Conservation (phyloP, 2,113 vertebrate species). For the Potamarius usumacintae region DNA sequence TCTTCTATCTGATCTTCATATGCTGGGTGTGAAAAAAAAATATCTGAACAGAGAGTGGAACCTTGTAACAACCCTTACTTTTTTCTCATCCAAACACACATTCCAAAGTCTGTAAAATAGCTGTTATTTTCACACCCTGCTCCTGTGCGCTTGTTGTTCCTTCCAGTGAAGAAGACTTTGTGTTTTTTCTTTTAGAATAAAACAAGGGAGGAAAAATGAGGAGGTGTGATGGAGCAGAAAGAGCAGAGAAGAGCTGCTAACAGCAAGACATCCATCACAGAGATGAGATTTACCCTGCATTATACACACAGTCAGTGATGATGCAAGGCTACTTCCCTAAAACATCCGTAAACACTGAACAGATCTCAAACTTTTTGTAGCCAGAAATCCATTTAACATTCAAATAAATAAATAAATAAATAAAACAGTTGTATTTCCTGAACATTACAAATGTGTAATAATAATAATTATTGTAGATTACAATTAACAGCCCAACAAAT, state of each 20-base stretch:
- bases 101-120: conserved; percentile 10
- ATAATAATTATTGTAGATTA: background rate
- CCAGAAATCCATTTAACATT: background rate
- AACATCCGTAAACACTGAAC: background rate
- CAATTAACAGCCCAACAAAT: too few relatives aligned
- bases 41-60: background rate
- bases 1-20: background rate
- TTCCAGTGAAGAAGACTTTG: background rate
- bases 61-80: background rate
- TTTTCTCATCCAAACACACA: background rate
- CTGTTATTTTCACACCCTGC: background rate
- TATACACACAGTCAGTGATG: conserved; percentile 6
- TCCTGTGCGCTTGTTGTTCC: background rate
- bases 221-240: conserved; percentile 11
- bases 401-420: background rate
- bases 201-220: background rate
- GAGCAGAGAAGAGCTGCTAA: conserved; percentile 9
- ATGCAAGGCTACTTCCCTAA: background rate
- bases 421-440: background rate
- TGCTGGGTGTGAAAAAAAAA: background rate
- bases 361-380: background rate
- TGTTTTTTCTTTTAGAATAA: conserved; percentile 1
- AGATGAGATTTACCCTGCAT: background rate
- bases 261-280: conserved; percentile 15
- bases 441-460: background rate